Evolutionary conservation across 2,797 vertebrate genomes (phyloP), one percentile per base, ranked within the genome.

Genomic region (Crenuchus spilurus): DNA sequence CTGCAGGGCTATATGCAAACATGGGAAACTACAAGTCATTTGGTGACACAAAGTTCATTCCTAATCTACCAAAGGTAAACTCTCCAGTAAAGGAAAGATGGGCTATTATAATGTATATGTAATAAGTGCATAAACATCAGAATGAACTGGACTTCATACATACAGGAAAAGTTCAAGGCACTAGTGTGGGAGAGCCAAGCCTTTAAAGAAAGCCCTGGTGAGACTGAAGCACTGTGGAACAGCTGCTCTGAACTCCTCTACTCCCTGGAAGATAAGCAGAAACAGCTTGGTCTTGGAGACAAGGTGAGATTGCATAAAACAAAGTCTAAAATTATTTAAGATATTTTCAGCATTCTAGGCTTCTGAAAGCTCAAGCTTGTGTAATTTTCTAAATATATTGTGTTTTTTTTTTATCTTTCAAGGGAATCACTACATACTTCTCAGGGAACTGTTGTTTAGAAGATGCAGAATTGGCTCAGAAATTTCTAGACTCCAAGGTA

Each of bases 21-120:
- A 98, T 97, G 96, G 96, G 96, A 65, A 98, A 98, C 90, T 98
- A 98, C 87, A 98, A 98, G 79, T 98, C 96, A 24, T 97, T 98
- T 4, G 96, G 96, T 10, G 96, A 98, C 88, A 96, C 96, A 35
- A 98, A 98, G 85, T 98, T 98, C 82, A 90, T 98, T 63, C 96
- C 96, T 73, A 97, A 94, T 82, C 80, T 98, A 18, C 91, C 95
- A 7, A 94, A 95, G 94, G 96, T 96, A 80, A 90, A 84, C 28
- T 10, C 4, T 28, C 14, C 7, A 13, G 8, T 31, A 22, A n/a
- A n/a, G n/a, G n/a, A n/a, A n/a, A n/a, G n/a, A n/a, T n/a, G n/a
- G n/a, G n/a, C n/a, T n/a, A n/a, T n/a, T n/a, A n/a, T n/a, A n/a
- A n/a, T n/a, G n/a, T n/a, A n/a, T n/a, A n/a, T n/a, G n/a, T n/a